Percentiles rank a stretch among this genome's conserved stretches.
Conservation (phyloP, 2,888 invertebrate species). For the Esperia sulphurella region DNA sequence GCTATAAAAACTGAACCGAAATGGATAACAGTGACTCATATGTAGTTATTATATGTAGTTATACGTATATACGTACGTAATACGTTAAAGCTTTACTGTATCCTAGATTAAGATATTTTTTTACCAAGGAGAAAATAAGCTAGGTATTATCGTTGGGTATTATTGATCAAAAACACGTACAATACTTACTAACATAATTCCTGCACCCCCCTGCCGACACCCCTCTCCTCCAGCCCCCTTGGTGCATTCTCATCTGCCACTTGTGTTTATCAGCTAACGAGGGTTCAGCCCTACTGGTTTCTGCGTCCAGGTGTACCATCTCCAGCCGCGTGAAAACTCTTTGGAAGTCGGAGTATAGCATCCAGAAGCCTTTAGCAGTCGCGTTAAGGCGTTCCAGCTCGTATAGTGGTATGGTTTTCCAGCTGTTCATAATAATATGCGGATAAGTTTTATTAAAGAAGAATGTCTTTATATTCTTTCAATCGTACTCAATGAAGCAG, state of each 20-base stretch:
- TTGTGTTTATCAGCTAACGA: conserved; percentile 86
- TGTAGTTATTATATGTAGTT: too few species aligned
- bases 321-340: conserved; percentile 90
- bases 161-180: too few species aligned
- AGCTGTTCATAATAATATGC: conserved; percentile 43
- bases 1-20: too few species aligned
- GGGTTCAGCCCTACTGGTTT: conserved; percentile 91
- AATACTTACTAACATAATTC: conserved; percentile 85
- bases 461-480: too few species aligned
- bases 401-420: conserved; percentile 86
- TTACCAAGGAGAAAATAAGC: too few species aligned
- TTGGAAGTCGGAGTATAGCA: conserved; percentile 90
- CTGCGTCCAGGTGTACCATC: conserved; percentile 91
- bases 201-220: conserved; percentile 94
- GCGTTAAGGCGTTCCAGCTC: conserved; percentile 86
- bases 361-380: conserved; percentile 88
- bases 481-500: too few species aligned
- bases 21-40: too few species aligned
- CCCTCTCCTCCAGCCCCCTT: conserved; percentile 92
- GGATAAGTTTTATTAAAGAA: too few species aligned
- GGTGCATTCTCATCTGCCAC: conserved; percentile 93
- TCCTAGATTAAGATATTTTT: too few species aligned
- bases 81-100: too few species aligned
- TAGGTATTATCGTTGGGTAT: too few species aligned
- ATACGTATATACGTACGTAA: too few species aligned